Evolutionary conservation across 2,888 invertebrate species (phyloP), one percentile per base, ranked within the genome.

Genomic region (Hipparchia sbordonii): DNA sequence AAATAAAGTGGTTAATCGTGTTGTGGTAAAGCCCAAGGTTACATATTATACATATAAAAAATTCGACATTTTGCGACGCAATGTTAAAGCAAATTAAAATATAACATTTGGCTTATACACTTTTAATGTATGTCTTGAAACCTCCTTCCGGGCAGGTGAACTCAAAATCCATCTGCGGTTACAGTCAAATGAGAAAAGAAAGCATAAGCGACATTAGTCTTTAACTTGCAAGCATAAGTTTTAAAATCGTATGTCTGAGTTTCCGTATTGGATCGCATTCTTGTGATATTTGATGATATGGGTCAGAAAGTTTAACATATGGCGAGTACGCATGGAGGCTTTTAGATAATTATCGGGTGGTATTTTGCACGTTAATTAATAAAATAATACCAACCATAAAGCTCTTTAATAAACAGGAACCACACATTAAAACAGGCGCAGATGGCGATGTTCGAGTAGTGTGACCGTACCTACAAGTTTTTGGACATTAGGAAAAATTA

Each of bases 101-200:
- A 65, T n/a, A 71, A 67, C 72, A 60, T 63, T 60, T 74, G 74
- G 65, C 57, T 2, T 45, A 48, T 70, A 67, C 56, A 70, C 48
- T 52, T 70, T 70, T 70, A 72, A 72, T 67, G 72, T 73, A 67
- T 66, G 71, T 68, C 73, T 56, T 60, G 71, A 60, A 73, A 68
- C 69, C 60, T 54, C 57, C 76, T 77, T 76, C 76, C 77, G 74
- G 76, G 62, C 77, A 77, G 77, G 73, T 77, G 76, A 71, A 70
- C 52, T 45, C 54, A 23, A 52, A 56, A 46, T 73, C 68, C 71
- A 66, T 65, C 71, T 75, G 65, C 63, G 70, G 56, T 70, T 65
- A 23, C 10, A 51, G 13, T 46, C 66, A 66, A 39, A 66, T 67
- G 67, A 45, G 45, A 56, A 54, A 52, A 57, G 45, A 33, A 8